Evolutionary conservation across 2,888 invertebrate genomes (phyloP).

Genomic region (Agonum fuliginosum): DNA sequence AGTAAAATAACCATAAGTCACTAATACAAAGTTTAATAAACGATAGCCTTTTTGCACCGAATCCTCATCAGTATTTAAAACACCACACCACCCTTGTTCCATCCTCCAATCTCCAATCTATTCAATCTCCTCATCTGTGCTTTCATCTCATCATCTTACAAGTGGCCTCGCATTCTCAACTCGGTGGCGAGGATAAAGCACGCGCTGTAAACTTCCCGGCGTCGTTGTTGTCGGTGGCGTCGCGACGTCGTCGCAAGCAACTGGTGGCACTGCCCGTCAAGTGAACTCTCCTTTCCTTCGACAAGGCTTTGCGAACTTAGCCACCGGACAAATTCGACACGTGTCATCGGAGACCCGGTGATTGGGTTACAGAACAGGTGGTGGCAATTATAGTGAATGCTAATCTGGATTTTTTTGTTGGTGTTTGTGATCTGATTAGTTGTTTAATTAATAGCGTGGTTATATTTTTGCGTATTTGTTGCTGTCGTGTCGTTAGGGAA

Average conservation of each 20-base stretch:
- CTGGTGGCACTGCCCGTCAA: constrained; percentile 5
- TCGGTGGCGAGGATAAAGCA: not conserved
- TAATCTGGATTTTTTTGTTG: not conserved
- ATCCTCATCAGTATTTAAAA: too few relatives aligned
- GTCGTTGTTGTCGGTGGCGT: not conserved
- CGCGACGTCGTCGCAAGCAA: not conserved
- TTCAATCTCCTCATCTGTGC: not conserved
- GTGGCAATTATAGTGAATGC: not conserved
- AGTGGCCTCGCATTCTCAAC: not conserved
- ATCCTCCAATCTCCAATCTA: too few relatives aligned
- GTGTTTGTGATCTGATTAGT: not conserved
- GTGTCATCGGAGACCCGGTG: not conserved
- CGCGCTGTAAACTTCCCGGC: not conserved
- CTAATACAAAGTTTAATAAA: too few relatives aligned
- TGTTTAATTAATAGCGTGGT: not conserved
- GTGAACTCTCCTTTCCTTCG: not conserved
- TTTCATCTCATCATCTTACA: not conserved
- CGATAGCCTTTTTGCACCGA: too few relatives aligned
- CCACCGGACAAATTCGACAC: not conserved
- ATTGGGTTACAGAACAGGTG: not conserved
- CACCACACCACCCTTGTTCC: too few relatives aligned
- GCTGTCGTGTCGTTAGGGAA: not conserved
- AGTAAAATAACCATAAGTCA: too few relatives aligned
- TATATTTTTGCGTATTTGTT: not conserved
- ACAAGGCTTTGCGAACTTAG: not conserved